Base-by-base conservation (phyloP, 2,797 vertebrate genomes). In the Malurus splendens region DNA sequence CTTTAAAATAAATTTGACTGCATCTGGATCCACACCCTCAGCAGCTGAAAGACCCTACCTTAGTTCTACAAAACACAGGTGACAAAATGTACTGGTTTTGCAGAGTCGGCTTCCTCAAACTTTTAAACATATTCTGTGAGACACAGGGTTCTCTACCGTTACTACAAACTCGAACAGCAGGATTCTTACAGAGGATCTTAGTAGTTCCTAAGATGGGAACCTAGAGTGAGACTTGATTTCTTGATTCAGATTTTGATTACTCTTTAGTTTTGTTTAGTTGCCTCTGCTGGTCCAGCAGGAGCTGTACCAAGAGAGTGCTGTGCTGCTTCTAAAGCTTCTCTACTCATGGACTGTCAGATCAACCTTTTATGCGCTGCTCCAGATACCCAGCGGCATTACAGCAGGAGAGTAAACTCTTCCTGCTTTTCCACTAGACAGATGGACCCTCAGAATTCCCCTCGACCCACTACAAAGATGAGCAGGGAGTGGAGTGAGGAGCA, bases 201-300 rank as follows among this genome's bases (percentile, higher is more conserved):
- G 30, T 30, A 41, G 14, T 10, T 57, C 39, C 39, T 25, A 57
- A 18, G 1, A 74, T 0, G 0, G 16, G 28, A 42, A 36, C 14
- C 2, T 8, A 52, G 27, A 73, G 4, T 39, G 57, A 64, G 25
- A 33, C 7, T 9, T 47, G 17, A 18, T 60, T 66, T 82, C 56
- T 70, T 55, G 12, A 52, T 70, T 82, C 18, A 64, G 25, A 47
- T 10, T 55, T 47, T 51, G 20, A 42, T 75, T 50, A 10, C 11
- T 39, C 23, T 67, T 80, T 41, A 10, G 44, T 86, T 83, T 55
- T 4, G 1, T 62, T 38, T 24, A 19, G 2, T 18, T 78, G 20
- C 14, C 38, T 48, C 72, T 60, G 48, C 14, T 65, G 36, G 39
- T 52, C 41, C 39, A 42, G 22, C 47, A 59, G 70, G 16, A 79